phyloP scores from a whole-genome alignment of 1,140 invertebrate genomes.

The Hypsibius dujardini region DNA sequence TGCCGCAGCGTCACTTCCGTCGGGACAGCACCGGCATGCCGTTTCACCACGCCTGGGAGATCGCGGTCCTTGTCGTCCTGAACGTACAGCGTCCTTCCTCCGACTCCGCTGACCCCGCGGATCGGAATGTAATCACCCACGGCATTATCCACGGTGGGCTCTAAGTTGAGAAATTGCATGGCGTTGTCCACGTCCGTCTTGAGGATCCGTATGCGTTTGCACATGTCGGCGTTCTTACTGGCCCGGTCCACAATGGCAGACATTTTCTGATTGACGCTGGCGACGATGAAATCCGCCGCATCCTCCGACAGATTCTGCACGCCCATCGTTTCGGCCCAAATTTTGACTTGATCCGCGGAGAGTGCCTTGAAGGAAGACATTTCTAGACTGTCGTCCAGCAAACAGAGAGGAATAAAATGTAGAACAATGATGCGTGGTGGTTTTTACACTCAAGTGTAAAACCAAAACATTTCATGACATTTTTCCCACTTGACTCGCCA shows the following conservation, averaged over 20 bases:
- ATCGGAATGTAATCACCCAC: conserved; percentile 65
- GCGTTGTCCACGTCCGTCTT: conserved; percentile 1
- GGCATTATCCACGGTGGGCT: conserved; percentile 6
- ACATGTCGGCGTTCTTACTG: conserved; percentile 4
- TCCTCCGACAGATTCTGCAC: conserved; percentile 10
- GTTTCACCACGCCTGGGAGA: conserved; percentile 33
- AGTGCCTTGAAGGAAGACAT: background rate
- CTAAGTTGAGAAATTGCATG: conserved; percentile 8
- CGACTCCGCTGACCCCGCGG: conserved; percentile 82
- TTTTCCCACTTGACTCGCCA: too few relatives aligned
- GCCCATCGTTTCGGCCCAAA: conserved; percentile 11
- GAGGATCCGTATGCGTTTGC: background rate
- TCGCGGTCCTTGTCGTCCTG: conserved; percentile 92
- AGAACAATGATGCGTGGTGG: too few relatives aligned
- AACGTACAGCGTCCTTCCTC: conserved; percentile 69
- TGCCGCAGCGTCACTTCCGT: conserved; percentile 12
- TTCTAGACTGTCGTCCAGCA: background rate
- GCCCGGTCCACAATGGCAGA: conserved; percentile 5
- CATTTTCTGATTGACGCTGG: background rate
- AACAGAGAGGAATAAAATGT: too few relatives aligned
- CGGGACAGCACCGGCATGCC: conserved; percentile 8
- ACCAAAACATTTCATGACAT: too few relatives aligned
- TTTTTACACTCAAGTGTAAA: too few relatives aligned
- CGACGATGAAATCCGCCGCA: background rate
- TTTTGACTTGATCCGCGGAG: background rate